Percentiles rank a stretch among this genome's conserved stretches.
These are phyloP conservation scores for Brachionus manjavacas DNA, from an alignment of 1,140 invertebrate species.

Conservation along the genomic window DNA sequence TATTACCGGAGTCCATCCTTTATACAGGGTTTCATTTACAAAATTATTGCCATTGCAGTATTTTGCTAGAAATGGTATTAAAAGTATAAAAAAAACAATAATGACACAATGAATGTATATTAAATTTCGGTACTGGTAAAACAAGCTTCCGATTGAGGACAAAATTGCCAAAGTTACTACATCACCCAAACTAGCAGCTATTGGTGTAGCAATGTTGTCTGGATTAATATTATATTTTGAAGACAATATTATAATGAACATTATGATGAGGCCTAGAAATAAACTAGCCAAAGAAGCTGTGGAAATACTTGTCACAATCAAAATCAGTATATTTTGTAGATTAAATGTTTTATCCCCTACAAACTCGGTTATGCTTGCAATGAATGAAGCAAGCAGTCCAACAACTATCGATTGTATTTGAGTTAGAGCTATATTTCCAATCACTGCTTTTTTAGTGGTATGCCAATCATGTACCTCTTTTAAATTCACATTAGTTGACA, in stretches of 20 bases:
- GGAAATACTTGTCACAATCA: conserved; percentile 81
- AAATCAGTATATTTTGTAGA: conserved; percentile 72
- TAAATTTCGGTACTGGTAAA: background rate
- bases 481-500: conserved; percentile 71
- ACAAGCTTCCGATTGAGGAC: conserved; percentile 58
- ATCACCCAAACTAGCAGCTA: conserved; percentile 89
- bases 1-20: conserved; percentile 59
- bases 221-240: conserved; percentile 77
- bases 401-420: conserved; percentile 92
- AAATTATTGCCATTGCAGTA: conserved; percentile 56
- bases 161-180: conserved; percentile 78
- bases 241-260: conserved; percentile 61
- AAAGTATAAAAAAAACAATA: background rate
- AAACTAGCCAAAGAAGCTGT: conserved; percentile 87
- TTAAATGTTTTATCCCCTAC: conserved; percentile 74
- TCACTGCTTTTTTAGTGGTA: conserved; percentile 66
- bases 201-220: conserved; percentile 92
- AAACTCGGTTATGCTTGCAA: conserved; percentile 77
- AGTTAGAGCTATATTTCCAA: conserved; percentile 79
- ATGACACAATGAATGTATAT: conserved; percentile 18
- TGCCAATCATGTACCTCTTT: conserved; percentile 50
- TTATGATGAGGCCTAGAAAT: conserved; percentile 68
- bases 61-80: conserved; percentile 57
- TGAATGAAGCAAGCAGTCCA: conserved; percentile 78
- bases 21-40: conserved; percentile 55